Conservation (phyloP, 2,797 vertebrate species). For the Apogon talboti region DNA sequence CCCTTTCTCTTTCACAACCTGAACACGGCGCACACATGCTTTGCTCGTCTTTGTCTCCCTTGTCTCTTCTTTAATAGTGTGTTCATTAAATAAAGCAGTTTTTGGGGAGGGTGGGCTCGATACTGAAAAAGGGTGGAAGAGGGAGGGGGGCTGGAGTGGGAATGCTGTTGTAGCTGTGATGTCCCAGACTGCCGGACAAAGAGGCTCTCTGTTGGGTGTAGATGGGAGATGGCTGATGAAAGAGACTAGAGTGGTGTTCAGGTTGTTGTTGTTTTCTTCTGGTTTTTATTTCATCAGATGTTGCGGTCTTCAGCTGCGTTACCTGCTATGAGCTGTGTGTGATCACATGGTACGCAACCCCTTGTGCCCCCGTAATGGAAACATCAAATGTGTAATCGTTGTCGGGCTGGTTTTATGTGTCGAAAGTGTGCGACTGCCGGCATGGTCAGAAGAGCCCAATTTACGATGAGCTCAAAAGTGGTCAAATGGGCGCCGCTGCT, state of each 20-base stretch:
- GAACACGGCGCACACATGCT: conserved; percentile 56
- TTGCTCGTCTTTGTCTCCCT: conserved; percentile 68
- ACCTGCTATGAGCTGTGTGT: conserved; percentile 47
- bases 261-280: conserved; percentile 20
- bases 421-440: conserved; percentile 14
- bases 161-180: conserved; percentile 58
- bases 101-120: conserved; percentile 50
- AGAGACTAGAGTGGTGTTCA: conserved; percentile 24
- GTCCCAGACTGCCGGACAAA: conserved; percentile 75
- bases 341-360: background rate
- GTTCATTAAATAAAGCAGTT: conserved; percentile 82
- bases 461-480: conserved; percentile 15
- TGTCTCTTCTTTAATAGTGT: conserved; percentile 77
- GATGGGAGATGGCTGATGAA: conserved; percentile 40
- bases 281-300: conserved; percentile 3
- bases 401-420: conserved; percentile 29
- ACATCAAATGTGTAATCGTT: conserved; percentile 58
- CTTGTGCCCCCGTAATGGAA: conserved; percentile 56
- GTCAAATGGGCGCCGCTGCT: no score
- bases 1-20: conserved; percentile 76
- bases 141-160: conserved; percentile 32
- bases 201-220: conserved; percentile 61
- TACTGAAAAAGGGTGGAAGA: conserved; percentile 64
- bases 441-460: conserved; percentile 36
- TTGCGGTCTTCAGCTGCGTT: conserved; percentile 50